phyloP scores from a whole-genome alignment of 2,797 vertebrate genomes.

The Poecilia velifera region DNA sequence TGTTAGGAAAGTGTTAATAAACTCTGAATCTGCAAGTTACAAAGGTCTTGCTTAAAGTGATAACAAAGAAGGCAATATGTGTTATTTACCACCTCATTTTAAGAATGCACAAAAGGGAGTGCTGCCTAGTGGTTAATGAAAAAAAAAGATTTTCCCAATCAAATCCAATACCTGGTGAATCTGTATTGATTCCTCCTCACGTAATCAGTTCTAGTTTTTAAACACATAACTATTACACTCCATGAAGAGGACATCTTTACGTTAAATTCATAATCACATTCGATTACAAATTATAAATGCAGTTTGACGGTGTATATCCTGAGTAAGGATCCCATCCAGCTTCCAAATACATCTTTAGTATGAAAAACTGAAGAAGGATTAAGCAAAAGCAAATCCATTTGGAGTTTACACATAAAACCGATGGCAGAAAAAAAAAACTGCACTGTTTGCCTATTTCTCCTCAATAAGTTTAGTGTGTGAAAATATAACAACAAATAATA shows the following conservation, averaged over 20 bases:
- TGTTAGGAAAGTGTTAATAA: not conserved
- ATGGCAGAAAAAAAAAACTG: not conserved
- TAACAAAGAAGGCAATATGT: too few species aligned
- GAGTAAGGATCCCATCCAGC: conserved; percentile 13
- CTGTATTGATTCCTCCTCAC: not conserved
- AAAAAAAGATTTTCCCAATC: not conserved
- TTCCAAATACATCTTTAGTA: conserved; percentile 11
- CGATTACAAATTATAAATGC: not conserved
- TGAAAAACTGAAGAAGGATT: not conserved
- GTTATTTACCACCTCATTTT: not conserved
- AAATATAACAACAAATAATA: conserved; percentile 2
- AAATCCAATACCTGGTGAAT: not conserved
- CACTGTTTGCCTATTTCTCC: not conserved
- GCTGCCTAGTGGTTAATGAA: too few species aligned
- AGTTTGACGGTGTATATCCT: not conserved
- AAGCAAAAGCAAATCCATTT: not conserved
- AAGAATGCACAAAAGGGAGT: too few species aligned
- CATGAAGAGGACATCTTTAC: not conserved
- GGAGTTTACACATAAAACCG: not conserved
- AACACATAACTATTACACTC: conserved; percentile 9
- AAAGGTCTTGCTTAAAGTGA: not conserved
- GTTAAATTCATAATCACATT: conserved; percentile 8
- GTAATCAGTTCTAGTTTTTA: not conserved
- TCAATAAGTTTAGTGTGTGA: not conserved
- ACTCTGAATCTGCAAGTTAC: not conserved